phyloP scores from a whole-genome alignment of 2,797 vertebrate genomes.

The Arctocebus calabarensis region DNA sequence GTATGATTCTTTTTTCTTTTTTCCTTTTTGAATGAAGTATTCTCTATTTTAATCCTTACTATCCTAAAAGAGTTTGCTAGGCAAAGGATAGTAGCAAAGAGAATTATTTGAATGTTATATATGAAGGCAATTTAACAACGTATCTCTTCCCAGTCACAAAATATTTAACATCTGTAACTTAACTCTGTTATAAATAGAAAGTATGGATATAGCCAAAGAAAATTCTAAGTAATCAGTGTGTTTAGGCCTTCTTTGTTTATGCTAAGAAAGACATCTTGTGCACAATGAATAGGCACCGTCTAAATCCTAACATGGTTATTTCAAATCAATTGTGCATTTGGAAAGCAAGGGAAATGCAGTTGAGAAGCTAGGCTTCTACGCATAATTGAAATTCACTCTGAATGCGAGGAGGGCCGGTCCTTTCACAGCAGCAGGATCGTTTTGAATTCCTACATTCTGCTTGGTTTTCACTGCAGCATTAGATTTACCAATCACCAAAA shows the following conservation, averaged over 20 bases:
- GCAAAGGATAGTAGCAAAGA: conserved; percentile 62
- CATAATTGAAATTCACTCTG: conserved; percentile 71
- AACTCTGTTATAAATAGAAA: conserved; percentile 51
- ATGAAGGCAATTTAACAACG: conserved; percentile 51
- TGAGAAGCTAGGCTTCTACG: conserved; percentile 55
- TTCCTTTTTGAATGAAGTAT: conserved; percentile 23
- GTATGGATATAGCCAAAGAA: neutral
- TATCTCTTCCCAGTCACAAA: conserved; percentile 54
- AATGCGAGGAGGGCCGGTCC: conserved; percentile 63
- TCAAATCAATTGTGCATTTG: conserved; percentile 71
- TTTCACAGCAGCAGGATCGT: conserved; percentile 67
- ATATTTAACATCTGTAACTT: conserved; percentile 61
- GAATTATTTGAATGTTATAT: conserved; percentile 47
- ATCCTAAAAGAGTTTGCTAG: conserved; percentile 23
- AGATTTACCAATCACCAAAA: conserved; percentile 47
- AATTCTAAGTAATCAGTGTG: conserved; percentile 61
- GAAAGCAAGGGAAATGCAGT: conserved; percentile 73
- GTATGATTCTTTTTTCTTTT: conserved; percentile 56
- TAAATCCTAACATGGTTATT: conserved; percentile 73
- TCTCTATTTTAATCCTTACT: conserved; percentile 62
- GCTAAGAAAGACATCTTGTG: conserved; percentile 71
- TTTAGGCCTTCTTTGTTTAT: conserved; percentile 68
- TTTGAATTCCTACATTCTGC: conserved; percentile 64
- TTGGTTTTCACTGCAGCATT: conserved; percentile 63
- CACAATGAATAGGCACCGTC: conserved; percentile 66